A percentile compares a stretch with the other conserved stretches of the same genome.
Conservation (phyloP, 1,140 invertebrate genomes). For the Globodera ellingtonae region DNA sequence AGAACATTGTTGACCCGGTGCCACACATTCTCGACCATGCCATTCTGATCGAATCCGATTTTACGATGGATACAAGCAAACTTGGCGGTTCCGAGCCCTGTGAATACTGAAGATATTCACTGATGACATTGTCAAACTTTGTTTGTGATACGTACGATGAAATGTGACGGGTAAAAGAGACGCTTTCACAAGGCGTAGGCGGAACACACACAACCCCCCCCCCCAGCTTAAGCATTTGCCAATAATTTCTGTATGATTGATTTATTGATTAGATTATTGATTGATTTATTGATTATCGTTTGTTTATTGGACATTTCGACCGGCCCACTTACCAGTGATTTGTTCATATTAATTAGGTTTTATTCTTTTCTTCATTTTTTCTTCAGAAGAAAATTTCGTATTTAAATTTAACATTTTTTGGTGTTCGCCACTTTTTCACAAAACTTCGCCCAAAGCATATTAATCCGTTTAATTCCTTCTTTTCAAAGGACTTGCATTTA, state of each 20-base stretch:
- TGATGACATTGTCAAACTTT: slow-evolving; percentile 23
- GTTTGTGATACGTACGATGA: slow-evolving; percentile 45
- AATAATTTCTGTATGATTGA: too few species aligned
- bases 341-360: too few species aligned
- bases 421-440: background rate
- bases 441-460: too few species aligned
- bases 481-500: too few species aligned
- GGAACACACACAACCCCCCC: too few species aligned
- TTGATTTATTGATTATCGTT: too few species aligned
- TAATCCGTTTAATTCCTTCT: too few species aligned
- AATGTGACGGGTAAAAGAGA: slow-evolving; percentile 50
- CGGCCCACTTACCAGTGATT: too few species aligned
- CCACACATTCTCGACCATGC: slow-evolving; percentile 61
- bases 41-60: slow-evolving; percentile 56
- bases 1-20: slow-evolving; percentile 53
- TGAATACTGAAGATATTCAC: background rate
- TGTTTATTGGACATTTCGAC: too few species aligned
- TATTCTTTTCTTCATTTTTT: too few species aligned
- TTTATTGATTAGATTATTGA: too few species aligned
- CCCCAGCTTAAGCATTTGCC: too few species aligned
- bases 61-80: slow-evolving; percentile 51
- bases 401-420: background rate
- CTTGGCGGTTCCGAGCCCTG: slow-evolving; percentile 26
- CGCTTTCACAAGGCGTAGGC: slow-evolving; percentile 18
- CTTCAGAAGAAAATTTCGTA: background rate